Percentiles rank a stretch among this genome's conserved stretches.
These are phyloP conservation scores for Hemicrepidius hirtus DNA, from an alignment of 2,888 invertebrate genomes.

Conservation along the genomic window DNA sequence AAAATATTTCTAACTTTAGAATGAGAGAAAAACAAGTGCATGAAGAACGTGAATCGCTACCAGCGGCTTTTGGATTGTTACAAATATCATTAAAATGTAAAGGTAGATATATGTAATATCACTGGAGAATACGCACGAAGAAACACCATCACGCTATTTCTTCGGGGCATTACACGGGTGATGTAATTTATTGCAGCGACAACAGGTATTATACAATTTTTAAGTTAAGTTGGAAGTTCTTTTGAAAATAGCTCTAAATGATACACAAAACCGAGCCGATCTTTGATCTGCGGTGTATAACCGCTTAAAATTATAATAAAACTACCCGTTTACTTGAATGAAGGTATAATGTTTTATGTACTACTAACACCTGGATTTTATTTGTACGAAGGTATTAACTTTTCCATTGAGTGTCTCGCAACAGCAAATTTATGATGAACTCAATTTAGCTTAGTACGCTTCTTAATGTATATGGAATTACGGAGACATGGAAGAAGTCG, in stretches of 20 bases:
- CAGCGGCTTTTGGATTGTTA: too few relatives aligned
- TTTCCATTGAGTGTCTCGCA: conserved; percentile 37
- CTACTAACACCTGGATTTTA: conserved; percentile 31
- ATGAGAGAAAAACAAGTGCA: too few relatives aligned
- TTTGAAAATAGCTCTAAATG: neutral
- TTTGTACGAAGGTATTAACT: conserved; percentile 34
- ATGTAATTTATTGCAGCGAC: neutral
- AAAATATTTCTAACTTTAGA: too few relatives aligned
- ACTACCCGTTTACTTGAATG: conserved; percentile 32
- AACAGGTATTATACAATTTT: neutral
- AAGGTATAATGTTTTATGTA: conserved; percentile 36
- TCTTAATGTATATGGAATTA: conserved; percentile 21
- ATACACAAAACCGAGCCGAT: neutral
- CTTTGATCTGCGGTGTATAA: conserved; percentile 11
- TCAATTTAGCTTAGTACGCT: conserved; percentile 34
- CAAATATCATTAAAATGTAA: too few relatives aligned
- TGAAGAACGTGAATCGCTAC: too few relatives aligned
- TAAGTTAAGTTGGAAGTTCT: neutral
- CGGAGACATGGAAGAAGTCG: conserved; percentile 9
- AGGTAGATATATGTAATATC: too few relatives aligned
- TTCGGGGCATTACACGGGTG: neutral
- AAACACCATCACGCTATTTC: neutral
- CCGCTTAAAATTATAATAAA: conserved; percentile 27
- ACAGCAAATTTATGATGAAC: conserved; percentile 39
- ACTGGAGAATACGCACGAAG: too few relatives aligned